Evolutionary conservation across 2,797 vertebrate genomes (phyloP), one percentile per base, ranked within the genome.

Genomic region (Staurois parvus): DNA sequence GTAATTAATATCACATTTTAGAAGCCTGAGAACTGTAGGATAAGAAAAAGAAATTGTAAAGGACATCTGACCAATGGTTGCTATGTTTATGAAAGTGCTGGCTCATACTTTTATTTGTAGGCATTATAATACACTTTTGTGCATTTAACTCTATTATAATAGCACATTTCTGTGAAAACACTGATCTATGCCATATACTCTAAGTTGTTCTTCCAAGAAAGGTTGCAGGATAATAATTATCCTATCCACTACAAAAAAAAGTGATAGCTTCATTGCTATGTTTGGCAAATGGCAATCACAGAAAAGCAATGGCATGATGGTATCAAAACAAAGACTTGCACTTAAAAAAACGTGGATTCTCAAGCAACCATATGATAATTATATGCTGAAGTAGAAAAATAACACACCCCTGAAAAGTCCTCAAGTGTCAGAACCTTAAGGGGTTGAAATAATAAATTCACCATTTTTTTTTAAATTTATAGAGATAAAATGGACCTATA

Each of bases 1-100:
- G 72, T 83, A 83, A 81, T 81, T 81, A 81, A 83, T 83, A 75
- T 74, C 72, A 74, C 21, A 83, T 83, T 66, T 72, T 66, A 40
- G 24, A 83, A 67, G 81, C 56, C 52, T 83, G 67, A 73, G 37
- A 67, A 66, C 73, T 74, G 59, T 64, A 37, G 45, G 48, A 28
- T 66, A 40, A 52, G 21, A 80, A 64, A 82, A 73, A 81, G 2
- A 74, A 42, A 64, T 48, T 48, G 72, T 30, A 48, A 67, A 75
- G 72, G 81, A 83, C 81, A 83, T 75, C 81, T 83, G 81, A 56
- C 40, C 72, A 45, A 48, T 52, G 73, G 64, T 75, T 83, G 26
- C 64, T 34, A 75, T 81, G 48, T 30, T 72, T 81, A 73, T 62
- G 69, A 67, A 74, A 40, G 64, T 70, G 32, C 12, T 26, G 42